phyloP scores from a whole-genome alignment of 2,113 vertebrate genomes.

The Probosciger aterrimus region DNA sequence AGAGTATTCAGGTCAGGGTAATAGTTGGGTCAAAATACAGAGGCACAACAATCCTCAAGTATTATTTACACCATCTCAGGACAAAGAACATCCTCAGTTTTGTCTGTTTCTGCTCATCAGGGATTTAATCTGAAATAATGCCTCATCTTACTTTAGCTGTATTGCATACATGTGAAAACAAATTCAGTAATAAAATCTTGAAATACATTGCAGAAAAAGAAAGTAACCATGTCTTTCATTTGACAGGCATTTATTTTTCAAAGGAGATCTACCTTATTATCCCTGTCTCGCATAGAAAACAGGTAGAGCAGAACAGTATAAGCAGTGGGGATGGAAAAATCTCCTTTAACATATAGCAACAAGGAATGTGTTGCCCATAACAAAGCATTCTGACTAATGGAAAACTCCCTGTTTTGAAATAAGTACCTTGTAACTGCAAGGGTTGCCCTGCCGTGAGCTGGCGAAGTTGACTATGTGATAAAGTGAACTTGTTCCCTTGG shows the following conservation, averaged over 20 bases:
- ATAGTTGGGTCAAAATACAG: not conserved
- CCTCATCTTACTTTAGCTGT: not conserved
- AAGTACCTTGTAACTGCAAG: constrained; percentile 89
- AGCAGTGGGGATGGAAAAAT: not conserved
- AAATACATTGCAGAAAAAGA: not conserved
- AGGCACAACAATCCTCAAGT: not conserved
- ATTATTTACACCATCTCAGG: not conserved
- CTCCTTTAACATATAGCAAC: not conserved
- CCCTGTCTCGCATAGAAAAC: not conserved
- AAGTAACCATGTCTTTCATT: not conserved
- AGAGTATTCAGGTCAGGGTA: not conserved
- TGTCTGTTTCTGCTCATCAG: not conserved
- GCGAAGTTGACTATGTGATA: constrained; percentile 90
- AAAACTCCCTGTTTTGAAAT: not conserved
- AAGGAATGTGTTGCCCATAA: not conserved
- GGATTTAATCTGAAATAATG: not conserved
- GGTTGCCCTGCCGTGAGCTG: constrained; percentile 93
- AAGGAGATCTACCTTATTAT: not conserved
- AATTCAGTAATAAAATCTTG: not conserved
- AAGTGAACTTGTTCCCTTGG: constrained; percentile 92
- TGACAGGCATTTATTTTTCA: not conserved
- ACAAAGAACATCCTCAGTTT: not conserved
- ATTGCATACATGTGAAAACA: not conserved
- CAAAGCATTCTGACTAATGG: not conserved
- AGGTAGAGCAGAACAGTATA: not conserved